Base-by-base conservation (phyloP, 2,888 invertebrate genomes). In the Oligia fasciuncula region DNA sequence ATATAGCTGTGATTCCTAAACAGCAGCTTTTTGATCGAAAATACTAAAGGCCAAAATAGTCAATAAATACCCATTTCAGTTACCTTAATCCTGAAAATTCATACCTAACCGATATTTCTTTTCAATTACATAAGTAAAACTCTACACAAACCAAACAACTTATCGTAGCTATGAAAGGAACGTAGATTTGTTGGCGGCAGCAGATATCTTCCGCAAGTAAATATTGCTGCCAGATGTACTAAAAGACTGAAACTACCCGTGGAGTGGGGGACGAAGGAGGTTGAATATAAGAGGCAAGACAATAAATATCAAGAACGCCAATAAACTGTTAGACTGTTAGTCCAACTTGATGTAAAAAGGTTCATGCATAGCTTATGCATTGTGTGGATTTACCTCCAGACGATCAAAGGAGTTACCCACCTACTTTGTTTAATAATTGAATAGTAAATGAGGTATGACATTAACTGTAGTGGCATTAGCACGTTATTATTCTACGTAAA, bases 141-240 rank as follows among this genome's bases (percentile, higher is more conserved):
- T 79, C 68, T 81, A 83, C 83, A 83, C 80, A 85, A 83, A 71
- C 69, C 83, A 84, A 88, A 89, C 81, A 86, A 85, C 81, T 87
- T 87, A 40, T 51, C 49, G 54, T 79, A 79, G 77, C 71, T 87
- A 90, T 89, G 86, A 89, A 89, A 87, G 84, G 86, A 86, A 83
- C 49, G 62, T 76, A 83, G 79, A 86, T 83, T 88, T 87, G 74
- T 76, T 75, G 11, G 84, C 83, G 80, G 78, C 81, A 83, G 80
- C 81, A 77, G 78, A 88, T 77, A 83, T 88, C 81, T 85, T 83
- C 77, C 76, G 80, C 78, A 83, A 91, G 86, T 89, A 91, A 91
- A 93, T 91, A 91, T 91, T 87, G 80, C 88, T 89, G 90, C 85
- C 91, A 91, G 90, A 90, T 91, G 91, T 90, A 92, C 83, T 78